phyloP scores from a whole-genome alignment of 2,797 vertebrate species.

The Galaxias olidus region DNA sequence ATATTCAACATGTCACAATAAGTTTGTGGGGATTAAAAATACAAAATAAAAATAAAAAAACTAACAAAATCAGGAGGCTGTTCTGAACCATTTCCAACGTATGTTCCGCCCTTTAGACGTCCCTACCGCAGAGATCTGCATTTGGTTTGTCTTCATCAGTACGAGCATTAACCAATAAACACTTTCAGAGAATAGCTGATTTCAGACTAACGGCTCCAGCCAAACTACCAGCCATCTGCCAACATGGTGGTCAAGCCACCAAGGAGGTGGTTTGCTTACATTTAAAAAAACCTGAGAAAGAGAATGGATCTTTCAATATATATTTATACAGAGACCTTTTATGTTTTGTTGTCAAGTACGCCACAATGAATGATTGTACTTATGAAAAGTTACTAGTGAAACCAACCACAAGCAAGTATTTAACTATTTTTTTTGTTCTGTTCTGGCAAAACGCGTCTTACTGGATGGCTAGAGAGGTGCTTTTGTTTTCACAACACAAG shows the following conservation, averaged over 20 bases:
- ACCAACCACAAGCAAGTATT: slow-evolving; percentile 29
- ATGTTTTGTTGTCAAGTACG: slow-evolving; percentile 29
- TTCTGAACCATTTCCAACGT: too few relatives aligned
- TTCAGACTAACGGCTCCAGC: too few relatives aligned
- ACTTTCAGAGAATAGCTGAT: too few relatives aligned
- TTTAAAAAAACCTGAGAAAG: slow-evolving; percentile 69
- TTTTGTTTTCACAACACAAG: too few relatives aligned
- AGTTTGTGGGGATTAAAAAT: not conserved
- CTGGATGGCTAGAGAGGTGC: not conserved
- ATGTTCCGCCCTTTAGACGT: too few relatives aligned
- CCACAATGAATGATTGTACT: slow-evolving; percentile 29
- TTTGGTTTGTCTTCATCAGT: too few relatives aligned
- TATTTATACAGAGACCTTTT: slow-evolving; percentile 54
- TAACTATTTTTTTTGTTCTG: slow-evolving; percentile 29
- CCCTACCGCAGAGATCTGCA: too few relatives aligned
- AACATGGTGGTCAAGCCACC: slow-evolving; percentile 43
- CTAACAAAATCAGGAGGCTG: not conserved
- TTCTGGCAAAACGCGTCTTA: slow-evolving; percentile 19
- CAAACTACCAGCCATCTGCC: slow-evolving; percentile 27
- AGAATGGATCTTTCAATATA: slow-evolving; percentile 47
- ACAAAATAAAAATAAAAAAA: not conserved
- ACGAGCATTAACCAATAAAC: too few relatives aligned
- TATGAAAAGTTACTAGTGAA: slow-evolving; percentile 43
- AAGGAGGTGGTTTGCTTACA: slow-evolving; percentile 50
- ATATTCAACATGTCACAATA: slow-evolving; percentile 31